Percentiles rank a stretch among this genome's conserved stretches.
phyloP scores from a whole-genome alignment of 2,113 vertebrate genomes.

The Dinomys branickii region DNA sequence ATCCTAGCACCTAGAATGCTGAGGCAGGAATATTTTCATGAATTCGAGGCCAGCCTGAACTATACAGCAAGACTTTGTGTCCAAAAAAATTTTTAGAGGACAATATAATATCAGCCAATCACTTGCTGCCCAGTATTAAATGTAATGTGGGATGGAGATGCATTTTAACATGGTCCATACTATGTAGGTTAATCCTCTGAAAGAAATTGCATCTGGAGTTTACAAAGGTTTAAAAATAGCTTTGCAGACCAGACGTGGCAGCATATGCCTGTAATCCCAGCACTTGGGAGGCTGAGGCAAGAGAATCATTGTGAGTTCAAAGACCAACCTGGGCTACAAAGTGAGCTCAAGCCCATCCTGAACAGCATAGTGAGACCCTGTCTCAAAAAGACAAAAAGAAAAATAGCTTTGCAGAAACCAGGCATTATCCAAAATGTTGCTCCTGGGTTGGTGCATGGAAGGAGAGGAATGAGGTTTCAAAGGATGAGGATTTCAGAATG shows the following conservation, averaged over 20 bases:
- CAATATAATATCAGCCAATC: not conserved
- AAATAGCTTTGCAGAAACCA: slow-evolving; percentile 23
- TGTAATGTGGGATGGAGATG: not conserved
- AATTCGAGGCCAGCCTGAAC: not conserved
- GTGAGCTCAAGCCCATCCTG: no score
- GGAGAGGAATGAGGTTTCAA: not conserved
- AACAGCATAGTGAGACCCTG: no score
- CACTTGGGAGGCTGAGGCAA: no score
- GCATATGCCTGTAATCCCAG: no score
- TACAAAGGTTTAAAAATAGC: slow-evolving; percentile 43
- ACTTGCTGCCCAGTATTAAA: not conserved
- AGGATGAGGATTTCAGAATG: not conserved
- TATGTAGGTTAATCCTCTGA: slow-evolving; percentile 7
- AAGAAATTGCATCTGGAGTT: not conserved
- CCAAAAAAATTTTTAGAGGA: not conserved
- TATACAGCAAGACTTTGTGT: not conserved
- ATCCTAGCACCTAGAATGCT: not conserved
- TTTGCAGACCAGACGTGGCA: not conserved
- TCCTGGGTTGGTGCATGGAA: not conserved
- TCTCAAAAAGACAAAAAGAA: not conserved
- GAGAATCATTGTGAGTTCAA: no score
- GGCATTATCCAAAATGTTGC: not conserved
- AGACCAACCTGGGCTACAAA: no score
- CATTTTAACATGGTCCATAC: slow-evolving; percentile 24
- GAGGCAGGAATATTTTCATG: not conserved